phyloP scores from a whole-genome alignment of 2,797 vertebrate species.

The Cuniculus paca region DNA sequence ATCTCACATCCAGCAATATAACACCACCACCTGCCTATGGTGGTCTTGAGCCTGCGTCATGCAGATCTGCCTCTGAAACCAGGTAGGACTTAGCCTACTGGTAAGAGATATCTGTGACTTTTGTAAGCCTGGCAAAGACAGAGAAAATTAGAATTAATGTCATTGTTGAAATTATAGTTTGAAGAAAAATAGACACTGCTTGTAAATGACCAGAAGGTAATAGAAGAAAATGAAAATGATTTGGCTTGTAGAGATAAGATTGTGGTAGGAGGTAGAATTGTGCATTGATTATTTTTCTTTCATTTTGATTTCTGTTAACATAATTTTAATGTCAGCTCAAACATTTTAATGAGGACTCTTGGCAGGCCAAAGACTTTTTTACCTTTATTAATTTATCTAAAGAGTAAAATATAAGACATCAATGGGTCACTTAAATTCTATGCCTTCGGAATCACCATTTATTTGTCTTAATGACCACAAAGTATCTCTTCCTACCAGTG shows the following conservation, averaged over 20 bases:
- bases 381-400: conserved; percentile 68
- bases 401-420: conserved; percentile 25
- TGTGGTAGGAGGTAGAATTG: too few relatives aligned
- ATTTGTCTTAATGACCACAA: neutral
- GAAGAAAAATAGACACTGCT: neutral
- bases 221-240: conserved; percentile 38
- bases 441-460: neutral
- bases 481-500: neutral
- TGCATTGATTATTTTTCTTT: conserved; percentile 58
- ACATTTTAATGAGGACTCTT: conserved; percentile 60
- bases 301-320: conserved; percentile 69
- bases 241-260: conserved; percentile 64
- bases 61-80: neutral
- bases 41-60: neutral
- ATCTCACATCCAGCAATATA: neutral
- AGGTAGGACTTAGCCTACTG: neutral
- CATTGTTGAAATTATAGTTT: neutral
- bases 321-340: conserved; percentile 61
- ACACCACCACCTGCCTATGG: neutral
- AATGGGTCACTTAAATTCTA: neutral
- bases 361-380: conserved; percentile 38
- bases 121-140: neutral
- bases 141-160: conserved; percentile 43
- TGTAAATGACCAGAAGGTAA: conserved; percentile 48
- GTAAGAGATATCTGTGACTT: neutral